Percentiles rank a stretch among this genome's conserved stretches.
These are phyloP conservation scores for Drosophila prolongata DNA, from an alignment of 2,888 invertebrate genomes.

Conservation along the genomic window DNA sequence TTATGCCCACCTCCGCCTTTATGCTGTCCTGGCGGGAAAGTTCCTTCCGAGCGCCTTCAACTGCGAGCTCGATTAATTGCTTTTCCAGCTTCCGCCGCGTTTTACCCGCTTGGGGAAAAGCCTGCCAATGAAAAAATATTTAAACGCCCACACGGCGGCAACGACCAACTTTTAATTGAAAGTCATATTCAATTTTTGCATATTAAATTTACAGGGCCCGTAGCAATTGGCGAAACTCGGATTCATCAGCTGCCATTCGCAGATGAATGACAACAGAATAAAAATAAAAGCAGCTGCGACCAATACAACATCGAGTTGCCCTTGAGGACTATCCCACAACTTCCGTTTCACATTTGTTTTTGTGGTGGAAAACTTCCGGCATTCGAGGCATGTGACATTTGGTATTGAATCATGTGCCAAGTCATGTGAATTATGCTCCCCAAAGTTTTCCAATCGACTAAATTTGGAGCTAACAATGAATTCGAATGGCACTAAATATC, in stretches of 20 bases:
- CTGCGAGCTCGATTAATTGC: conserved; percentile 59
- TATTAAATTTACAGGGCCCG: conserved; percentile 61
- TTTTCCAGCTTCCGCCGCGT: conserved; percentile 50
- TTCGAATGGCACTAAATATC: neutral
- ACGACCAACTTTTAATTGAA: conserved; percentile 69
- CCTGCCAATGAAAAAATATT: conserved; percentile 32
- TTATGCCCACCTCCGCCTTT: conserved; percentile 67
- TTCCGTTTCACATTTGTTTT: conserved; percentile 55
- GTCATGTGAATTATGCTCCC: conserved; percentile 65
- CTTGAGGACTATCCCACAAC: conserved; percentile 65
- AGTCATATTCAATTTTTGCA: conserved; percentile 78
- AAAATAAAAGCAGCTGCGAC: conserved; percentile 1
- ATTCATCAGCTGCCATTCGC: conserved; percentile 33
- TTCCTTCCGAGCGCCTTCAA: conserved; percentile 9
- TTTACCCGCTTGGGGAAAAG: conserved; percentile 27
- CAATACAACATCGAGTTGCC: conserved; percentile 45
- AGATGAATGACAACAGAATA: conserved; percentile 9
- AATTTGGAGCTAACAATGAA: conserved; percentile 52
- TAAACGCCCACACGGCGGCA: conserved; percentile 34
- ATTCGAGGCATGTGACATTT: conserved; percentile 41
- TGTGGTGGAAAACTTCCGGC: conserved; percentile 64
- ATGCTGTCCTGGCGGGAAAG: conserved; percentile 18
- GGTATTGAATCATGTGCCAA: conserved; percentile 52
- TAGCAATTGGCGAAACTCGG: conserved; percentile 36
- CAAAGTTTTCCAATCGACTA: conserved; percentile 61